phyloP scores from a whole-genome alignment of 2,888 invertebrate genomes.

The Amphimallon solstitiale region DNA sequence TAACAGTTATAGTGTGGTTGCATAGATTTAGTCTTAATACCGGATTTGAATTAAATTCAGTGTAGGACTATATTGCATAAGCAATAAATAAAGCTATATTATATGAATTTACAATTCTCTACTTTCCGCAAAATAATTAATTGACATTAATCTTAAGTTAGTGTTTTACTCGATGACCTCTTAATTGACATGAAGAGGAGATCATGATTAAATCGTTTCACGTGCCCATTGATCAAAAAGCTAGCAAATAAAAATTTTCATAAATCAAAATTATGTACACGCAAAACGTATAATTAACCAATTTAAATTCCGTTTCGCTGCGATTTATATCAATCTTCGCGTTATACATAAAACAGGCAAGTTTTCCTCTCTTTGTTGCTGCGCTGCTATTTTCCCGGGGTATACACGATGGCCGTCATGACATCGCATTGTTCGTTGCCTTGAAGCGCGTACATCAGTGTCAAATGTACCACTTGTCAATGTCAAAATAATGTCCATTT shows the following conservation, averaged over 20 bases:
- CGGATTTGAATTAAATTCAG: too few species aligned
- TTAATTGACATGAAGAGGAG: too few species aligned
- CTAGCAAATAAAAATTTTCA: conserved; percentile 10
- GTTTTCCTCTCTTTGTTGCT: background rate
- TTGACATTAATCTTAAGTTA: too few species aligned
- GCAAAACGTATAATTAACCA: conserved; percentile 19
- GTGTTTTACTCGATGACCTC: too few species aligned
- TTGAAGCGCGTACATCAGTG: conserved; percentile 34
- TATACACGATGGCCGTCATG: background rate
- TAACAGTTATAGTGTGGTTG: too few species aligned
- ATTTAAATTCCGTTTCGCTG: conserved; percentile 21
- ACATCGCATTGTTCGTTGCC: conserved; percentile 13
- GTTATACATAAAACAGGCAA: conserved; percentile 15
- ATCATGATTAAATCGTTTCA: too few species aligned
- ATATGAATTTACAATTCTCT: too few species aligned
- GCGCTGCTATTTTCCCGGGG: too few species aligned
- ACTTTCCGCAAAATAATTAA: too few species aligned
- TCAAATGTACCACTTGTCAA: conserved; percentile 33
- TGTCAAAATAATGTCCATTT: conserved; percentile 35
- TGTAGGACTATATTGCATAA: too few species aligned
- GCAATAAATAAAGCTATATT: too few species aligned
- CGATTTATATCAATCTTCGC: conserved; percentile 21
- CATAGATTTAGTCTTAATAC: too few species aligned
- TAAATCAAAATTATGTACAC: conserved; percentile 24
- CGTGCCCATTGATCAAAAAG: background rate